Percentiles rank a stretch among this genome's conserved stretches.
Evolutionary conservation across 2,113 vertebrate genomes (phyloP).

Genomic region (Numida meleagris): DNA sequence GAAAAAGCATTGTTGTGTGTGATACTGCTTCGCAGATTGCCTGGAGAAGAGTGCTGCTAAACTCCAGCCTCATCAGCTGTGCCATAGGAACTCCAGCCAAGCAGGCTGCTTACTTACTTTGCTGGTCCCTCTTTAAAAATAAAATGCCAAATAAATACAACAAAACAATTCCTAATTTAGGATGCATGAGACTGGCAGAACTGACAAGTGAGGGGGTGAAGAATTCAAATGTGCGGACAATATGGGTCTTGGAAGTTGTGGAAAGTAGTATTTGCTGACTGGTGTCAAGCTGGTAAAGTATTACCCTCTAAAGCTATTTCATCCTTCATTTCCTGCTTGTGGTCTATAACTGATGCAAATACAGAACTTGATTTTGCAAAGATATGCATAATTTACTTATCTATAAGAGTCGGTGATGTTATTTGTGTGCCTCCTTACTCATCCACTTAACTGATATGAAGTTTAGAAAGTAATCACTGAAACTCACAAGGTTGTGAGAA

Average conservation of each 20-base stretch:
- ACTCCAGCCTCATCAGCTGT: background rate
- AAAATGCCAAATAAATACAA: background rate
- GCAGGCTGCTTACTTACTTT: background rate
- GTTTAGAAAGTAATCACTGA: background rate
- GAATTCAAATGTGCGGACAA: background rate
- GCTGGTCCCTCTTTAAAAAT: background rate
- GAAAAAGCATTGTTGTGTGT: background rate
- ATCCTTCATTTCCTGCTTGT: background rate
- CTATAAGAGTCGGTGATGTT: background rate
- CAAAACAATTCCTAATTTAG: background rate
- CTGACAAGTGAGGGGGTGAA: fast-evolving
- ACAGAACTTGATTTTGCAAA: background rate
- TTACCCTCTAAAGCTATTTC: background rate
- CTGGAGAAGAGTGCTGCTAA: background rate
- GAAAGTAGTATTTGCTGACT: fast-evolving
- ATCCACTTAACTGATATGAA: background rate
- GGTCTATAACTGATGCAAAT: background rate
- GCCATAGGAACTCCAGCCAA: background rate
- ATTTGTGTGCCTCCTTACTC: background rate
- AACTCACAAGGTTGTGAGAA: background rate
- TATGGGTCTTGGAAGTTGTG: background rate
- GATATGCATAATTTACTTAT: background rate
- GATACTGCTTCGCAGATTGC: background rate
- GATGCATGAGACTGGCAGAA: background rate
- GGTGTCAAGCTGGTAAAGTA: background rate